Evolutionary conservation across 2,888 invertebrate species (phyloP), one percentile per base, ranked within the genome.

Genomic region (Linyphia triangularis): DNA sequence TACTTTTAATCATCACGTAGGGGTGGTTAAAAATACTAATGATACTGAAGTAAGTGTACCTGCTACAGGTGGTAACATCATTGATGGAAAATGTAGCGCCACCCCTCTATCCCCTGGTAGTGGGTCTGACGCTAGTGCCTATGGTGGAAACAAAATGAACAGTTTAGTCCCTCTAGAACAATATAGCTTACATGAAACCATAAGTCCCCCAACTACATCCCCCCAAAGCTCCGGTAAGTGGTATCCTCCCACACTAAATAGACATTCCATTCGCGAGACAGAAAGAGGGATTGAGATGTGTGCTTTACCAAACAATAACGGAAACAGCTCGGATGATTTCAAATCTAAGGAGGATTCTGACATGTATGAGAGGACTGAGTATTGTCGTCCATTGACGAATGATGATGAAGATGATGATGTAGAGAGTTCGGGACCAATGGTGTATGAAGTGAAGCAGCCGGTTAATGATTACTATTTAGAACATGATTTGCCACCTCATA

Each of bases 201-300:
- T 61, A 26, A 88, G 78, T 40, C 61, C 70, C 33, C 82, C 67
- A 26, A 40, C 37, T 33, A 57, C 72, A 16, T 77, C 70, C 1
- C 78, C 88, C 7, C 84, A 84, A 51, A 89, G n/a, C 72, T 63
- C 78, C 3, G 84, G 84, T 28, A 89, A 83, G 51, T 82, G 88
- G 88, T 89, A 84, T 40, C 69, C 81, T 30, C 78, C 73, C 51
- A 70, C 84, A 22, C 37, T 84, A 61, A 89, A 89, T 30, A 43
- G 88, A 30, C 88, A 89, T 67, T 78, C 88, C 1, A 79, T 89
- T 57, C 73, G 84, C 1, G 88, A 89, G 59, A 89, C 88, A 2
- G 88, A 89, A 13, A 78, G 67, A 65, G 88, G 88, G 6, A 89
- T 89, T 16, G 88, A 89, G 65, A 72, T 89, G 88, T 89, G 88